Conservation (phyloP, 2,113 vertebrate genomes). For the Acrocephalus arundinaceus region DNA sequence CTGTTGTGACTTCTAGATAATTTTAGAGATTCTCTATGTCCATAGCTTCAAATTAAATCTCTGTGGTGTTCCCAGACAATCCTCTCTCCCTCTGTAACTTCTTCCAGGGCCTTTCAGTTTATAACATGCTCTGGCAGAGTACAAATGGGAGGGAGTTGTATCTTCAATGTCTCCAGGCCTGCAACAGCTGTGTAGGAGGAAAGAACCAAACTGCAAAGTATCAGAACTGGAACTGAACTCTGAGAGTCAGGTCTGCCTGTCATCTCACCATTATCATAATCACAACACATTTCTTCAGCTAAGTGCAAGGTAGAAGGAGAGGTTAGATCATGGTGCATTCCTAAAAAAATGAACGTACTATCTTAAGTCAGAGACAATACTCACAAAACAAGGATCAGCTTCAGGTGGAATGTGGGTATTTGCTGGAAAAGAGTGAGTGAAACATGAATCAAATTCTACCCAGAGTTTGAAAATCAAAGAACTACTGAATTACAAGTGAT, state of each 20-base stretch:
- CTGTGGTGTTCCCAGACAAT: not conserved
- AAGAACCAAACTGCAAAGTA: not conserved
- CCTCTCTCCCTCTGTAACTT: not conserved
- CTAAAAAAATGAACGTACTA: not conserved
- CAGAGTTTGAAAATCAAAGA: slow-evolving; percentile 39
- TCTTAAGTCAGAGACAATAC: not conserved
- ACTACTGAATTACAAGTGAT: slow-evolving; percentile 6
- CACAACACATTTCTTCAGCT: not conserved
- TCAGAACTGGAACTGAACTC: not conserved
- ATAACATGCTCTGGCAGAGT: not conserved
- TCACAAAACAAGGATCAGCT: not conserved
- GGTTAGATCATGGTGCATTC: not conserved
- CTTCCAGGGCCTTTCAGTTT: not conserved
- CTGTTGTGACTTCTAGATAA: not conserved
- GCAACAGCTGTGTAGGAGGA: not conserved
- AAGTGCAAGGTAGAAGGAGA: not conserved
- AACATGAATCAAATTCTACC: not conserved
- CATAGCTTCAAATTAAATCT: not conserved
- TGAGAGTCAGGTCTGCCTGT: not conserved
- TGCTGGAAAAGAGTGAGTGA: not conserved
- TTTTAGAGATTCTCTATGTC: not conserved
- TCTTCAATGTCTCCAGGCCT: not conserved
- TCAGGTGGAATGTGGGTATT: not conserved
- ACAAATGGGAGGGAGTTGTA: not conserved
- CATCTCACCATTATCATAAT: not conserved